Percentiles rank a stretch among this genome's conserved stretches.
Evolutionary conservation across 2,888 invertebrate species (phyloP).

Genomic region (Lasius platythorax): DNA sequence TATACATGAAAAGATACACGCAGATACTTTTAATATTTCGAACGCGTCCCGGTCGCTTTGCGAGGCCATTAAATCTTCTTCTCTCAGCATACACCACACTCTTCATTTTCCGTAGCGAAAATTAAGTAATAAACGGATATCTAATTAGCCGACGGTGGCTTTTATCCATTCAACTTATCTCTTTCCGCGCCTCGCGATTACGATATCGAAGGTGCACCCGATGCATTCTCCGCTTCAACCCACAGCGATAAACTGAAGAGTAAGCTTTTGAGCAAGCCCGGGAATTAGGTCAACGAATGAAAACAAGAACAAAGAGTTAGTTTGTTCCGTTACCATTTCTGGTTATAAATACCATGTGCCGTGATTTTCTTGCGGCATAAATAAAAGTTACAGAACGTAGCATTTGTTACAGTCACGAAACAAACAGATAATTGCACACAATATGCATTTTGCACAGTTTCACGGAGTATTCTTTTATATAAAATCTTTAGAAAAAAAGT

Average conservation of each 20-base stretch:
- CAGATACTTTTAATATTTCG: constrained; percentile 16
- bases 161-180: constrained; percentile 40
- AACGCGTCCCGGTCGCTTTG: background rate
- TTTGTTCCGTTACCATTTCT: constrained; percentile 22
- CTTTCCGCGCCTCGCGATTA: constrained; percentile 19
- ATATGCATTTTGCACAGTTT: background rate
- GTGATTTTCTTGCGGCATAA: constrained; percentile 16
- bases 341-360: background rate
- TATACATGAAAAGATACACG: background rate
- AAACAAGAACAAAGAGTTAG: constrained; percentile 46
- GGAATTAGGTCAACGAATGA: constrained; percentile 34
- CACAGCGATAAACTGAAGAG: constrained; percentile 4
- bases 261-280: constrained; percentile 30
- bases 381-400: constrained; percentile 10
- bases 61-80: constrained; percentile 32
- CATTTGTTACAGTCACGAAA: constrained; percentile 15
- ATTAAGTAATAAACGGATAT: constrained; percentile 43
- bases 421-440: background rate
- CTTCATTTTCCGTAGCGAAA: constrained; percentile 11
- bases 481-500: background rate
- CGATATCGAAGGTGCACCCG: background rate
- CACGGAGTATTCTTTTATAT: background rate
- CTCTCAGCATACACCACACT: background rate
- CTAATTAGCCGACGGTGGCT: constrained; percentile 29
- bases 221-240: background rate